These are phyloP conservation scores for Candoia aspera DNA, from an alignment of 2,113 vertebrate genomes.

Conservation along the genomic window DNA sequence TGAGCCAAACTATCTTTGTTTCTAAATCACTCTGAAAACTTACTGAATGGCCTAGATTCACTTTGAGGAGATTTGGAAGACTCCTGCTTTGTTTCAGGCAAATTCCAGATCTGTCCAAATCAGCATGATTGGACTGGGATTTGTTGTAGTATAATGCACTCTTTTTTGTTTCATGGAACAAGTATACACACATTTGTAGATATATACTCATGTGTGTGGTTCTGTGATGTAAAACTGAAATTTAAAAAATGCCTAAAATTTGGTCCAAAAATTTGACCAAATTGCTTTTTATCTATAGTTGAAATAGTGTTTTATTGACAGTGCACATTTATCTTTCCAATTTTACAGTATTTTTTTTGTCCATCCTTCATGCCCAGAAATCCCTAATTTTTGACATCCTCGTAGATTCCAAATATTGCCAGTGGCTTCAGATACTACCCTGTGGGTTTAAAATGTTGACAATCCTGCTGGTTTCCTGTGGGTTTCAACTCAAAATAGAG, in stretches of 20 bases:
- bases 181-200: background rate
- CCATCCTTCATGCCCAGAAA: background rate
- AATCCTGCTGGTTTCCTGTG: background rate
- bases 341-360: background rate
- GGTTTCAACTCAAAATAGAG: background rate
- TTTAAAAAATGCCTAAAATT: background rate
- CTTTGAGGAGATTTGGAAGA: background rate
- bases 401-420: background rate
- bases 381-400: background rate
- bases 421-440: background rate
- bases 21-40: background rate
- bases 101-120: background rate
- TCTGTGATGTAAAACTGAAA: background rate
- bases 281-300: background rate
- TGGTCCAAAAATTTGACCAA: background rate
- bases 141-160: background rate
- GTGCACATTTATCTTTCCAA: background rate
- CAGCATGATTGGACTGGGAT: background rate
- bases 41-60: background rate
- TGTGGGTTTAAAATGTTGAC: background rate
- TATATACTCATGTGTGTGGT: background rate
- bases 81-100: background rate
- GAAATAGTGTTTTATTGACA: background rate
- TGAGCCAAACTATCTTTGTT: background rate
- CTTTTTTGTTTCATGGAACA: background rate